Evolutionary conservation across 1,140 invertebrate species (phyloP).

Genomic region (Tetraneura akinire): DNA sequence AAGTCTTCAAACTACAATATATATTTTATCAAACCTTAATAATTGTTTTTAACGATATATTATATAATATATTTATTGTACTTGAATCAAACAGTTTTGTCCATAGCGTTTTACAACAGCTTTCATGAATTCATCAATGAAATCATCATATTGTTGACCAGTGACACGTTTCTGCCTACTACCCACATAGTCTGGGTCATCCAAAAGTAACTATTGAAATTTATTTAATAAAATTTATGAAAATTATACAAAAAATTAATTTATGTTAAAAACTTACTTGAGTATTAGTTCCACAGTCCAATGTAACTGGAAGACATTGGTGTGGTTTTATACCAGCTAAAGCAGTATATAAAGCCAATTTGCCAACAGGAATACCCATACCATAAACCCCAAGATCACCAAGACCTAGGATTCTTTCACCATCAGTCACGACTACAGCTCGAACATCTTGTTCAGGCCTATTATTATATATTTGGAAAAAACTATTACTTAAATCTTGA

Average conservation of each 20-base stretch:
- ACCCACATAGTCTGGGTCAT: slow-evolving; percentile 93
- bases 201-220: slow-evolving; percentile 67
- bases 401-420: slow-evolving; percentile 87
- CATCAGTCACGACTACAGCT: slow-evolving; percentile 92
- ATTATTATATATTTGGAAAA: slow-evolving; percentile 55
- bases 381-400: slow-evolving; percentile 92
- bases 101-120: slow-evolving; percentile 83
- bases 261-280: slow-evolving; percentile 60
- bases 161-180: slow-evolving; percentile 78
- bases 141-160: slow-evolving; percentile 83
- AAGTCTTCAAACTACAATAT: slow-evolving; percentile 87
- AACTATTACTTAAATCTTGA: background rate
- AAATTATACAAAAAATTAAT: background rate
- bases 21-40: background rate
- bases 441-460: slow-evolving; percentile 88
- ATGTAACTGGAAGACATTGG: slow-evolving; percentile 81
- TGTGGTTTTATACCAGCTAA: slow-evolving; percentile 88
- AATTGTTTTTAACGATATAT: background rate
- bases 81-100: slow-evolving; percentile 74
- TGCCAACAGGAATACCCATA: slow-evolving; percentile 93
- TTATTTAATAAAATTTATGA: background rate
- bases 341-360: slow-evolving; percentile 88
- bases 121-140: slow-evolving; percentile 97
- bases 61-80: slow-evolving; percentile 49
- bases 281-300: slow-evolving; percentile 94